phyloP scores from a whole-genome alignment of 2,888 invertebrate species.

The Dolomedes plantarius region DNA sequence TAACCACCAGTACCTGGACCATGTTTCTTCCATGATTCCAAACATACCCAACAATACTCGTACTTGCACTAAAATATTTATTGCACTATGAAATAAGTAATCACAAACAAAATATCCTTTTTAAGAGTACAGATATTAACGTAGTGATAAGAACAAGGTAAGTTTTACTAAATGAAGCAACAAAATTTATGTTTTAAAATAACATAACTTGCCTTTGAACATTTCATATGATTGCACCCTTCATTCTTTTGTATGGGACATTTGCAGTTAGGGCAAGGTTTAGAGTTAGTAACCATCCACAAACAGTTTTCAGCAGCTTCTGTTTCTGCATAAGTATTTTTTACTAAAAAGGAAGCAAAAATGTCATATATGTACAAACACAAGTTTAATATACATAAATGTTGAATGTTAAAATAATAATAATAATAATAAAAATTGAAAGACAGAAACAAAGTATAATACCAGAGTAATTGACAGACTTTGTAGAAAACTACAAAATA shows the following conservation, averaged over 20 bases:
- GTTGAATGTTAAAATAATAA: no score
- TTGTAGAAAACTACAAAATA: no score
- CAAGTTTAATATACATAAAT: no score
- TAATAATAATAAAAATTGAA: no score
- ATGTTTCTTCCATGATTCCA: slow-evolving; percentile 84
- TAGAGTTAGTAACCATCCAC: slow-evolving; percentile 84
- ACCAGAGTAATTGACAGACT: no score
- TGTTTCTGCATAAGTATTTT: slow-evolving; percentile 77
- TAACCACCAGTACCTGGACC: slow-evolving; percentile 84
- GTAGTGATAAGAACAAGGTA: not conserved
- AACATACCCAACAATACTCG: slow-evolving; percentile 85
- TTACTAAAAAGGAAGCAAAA: slow-evolving; percentile 78
- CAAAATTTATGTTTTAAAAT: no score
- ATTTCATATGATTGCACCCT: slow-evolving; percentile 85
- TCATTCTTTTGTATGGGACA: slow-evolving; percentile 85
- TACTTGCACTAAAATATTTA: slow-evolving; percentile 83
- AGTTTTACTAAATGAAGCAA: no score
- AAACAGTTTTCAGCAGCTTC: slow-evolving; percentile 82
- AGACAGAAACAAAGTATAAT: no score
- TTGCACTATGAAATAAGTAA: not conserved
- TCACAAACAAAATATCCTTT: no score
- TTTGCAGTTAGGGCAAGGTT: slow-evolving; percentile 84
- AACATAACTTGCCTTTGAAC: slow-evolving; percentile 82
- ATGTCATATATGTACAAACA: no score
- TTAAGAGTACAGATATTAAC: slow-evolving; percentile 4